phyloP scores from a whole-genome alignment of 2,888 invertebrate genomes.

The Timandra comae region DNA sequence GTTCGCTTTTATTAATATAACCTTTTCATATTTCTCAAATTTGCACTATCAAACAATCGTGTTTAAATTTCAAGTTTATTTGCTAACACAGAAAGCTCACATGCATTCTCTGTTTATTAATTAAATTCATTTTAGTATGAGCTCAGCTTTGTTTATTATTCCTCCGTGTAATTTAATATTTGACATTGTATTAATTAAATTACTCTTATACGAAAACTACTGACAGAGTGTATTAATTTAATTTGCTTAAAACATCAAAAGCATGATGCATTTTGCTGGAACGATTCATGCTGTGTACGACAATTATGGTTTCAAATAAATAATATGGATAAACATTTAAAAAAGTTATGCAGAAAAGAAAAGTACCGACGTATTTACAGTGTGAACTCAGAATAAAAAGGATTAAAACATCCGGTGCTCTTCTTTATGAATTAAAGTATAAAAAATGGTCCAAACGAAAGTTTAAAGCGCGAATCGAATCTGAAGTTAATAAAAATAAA shows the following conservation, averaged over 20 bases:
- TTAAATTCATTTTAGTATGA: slow-evolving; percentile 28
- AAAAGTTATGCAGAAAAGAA: slow-evolving; percentile 45
- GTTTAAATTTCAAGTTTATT: slow-evolving; percentile 27
- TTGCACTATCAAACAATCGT: slow-evolving; percentile 34
- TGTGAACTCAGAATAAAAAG: slow-evolving; percentile 1
- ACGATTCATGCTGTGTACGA: slow-evolving; percentile 67
- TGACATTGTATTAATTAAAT: slow-evolving; percentile 10
- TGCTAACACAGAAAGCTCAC: slow-evolving; percentile 71
- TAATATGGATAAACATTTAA: slow-evolving; percentile 39
- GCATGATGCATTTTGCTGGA: slow-evolving; percentile 69
- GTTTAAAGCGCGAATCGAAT: slow-evolving; percentile 55
- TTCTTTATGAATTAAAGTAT: slow-evolving; percentile 48
- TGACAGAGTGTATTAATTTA: slow-evolving; percentile 34
- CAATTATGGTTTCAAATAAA: slow-evolving; percentile 45
- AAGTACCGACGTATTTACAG: slow-evolving; percentile 48
- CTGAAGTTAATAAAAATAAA: slow-evolving; percentile 47
- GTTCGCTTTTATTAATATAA: slow-evolving; percentile 30
- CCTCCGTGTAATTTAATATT: slow-evolving; percentile 24
- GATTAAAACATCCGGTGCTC: slow-evolving; percentile 38
- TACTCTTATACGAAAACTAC: no score
- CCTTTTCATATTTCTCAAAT: slow-evolving; percentile 40
- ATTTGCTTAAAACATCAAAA: slow-evolving; percentile 71
- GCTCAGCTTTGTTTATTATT: slow-evolving; percentile 21
- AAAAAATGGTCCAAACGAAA: slow-evolving; percentile 47
- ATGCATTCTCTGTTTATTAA: slow-evolving; percentile 54